phyloP scores from a whole-genome alignment of 2,113 vertebrate species.

The Macquaria australasica region DNA sequence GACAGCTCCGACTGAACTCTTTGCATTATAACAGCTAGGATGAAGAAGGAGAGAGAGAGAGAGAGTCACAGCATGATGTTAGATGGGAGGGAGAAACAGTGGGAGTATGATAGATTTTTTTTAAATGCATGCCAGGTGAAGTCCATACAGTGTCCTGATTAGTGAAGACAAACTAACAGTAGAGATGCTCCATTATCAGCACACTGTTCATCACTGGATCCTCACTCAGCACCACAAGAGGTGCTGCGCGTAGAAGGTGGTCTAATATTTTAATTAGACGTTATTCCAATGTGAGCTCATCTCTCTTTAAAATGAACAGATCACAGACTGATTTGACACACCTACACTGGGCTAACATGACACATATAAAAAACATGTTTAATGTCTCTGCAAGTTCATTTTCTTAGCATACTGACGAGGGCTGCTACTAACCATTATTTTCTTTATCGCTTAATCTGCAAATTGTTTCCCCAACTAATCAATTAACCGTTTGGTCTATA shows the following conservation, averaged over 20 bases:
- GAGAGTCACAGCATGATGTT: background rate
- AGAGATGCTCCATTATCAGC: constrained; percentile 7
- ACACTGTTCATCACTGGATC: constrained; percentile 11
- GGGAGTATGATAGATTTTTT: background rate
- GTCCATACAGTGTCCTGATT: constrained; percentile 3
- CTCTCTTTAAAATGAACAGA: background rate
- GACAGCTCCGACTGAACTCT: constrained; percentile 93
- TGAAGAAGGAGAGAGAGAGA: background rate
- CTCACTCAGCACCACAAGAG: constrained; percentile 30
- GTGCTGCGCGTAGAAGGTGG: background rate
- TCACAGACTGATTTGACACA: background rate
- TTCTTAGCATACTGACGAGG: background rate
- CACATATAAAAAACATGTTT: background rate
- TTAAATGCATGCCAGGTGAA: background rate
- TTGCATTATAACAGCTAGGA: constrained; percentile 89
- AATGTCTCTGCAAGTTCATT: background rate
- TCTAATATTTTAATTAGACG: background rate
- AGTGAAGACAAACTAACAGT: background rate
- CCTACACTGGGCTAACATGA: background rate
- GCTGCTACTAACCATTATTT: background rate
- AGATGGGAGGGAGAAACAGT: background rate
- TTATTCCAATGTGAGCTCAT: background rate
- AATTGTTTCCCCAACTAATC: background rate
- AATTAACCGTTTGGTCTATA: background rate
- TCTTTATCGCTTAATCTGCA: background rate